Percentiles rank a stretch among this genome's conserved stretches.
Conservation (phyloP, 2,888 invertebrate genomes). For the Lacanobia wlatinum region DNA sequence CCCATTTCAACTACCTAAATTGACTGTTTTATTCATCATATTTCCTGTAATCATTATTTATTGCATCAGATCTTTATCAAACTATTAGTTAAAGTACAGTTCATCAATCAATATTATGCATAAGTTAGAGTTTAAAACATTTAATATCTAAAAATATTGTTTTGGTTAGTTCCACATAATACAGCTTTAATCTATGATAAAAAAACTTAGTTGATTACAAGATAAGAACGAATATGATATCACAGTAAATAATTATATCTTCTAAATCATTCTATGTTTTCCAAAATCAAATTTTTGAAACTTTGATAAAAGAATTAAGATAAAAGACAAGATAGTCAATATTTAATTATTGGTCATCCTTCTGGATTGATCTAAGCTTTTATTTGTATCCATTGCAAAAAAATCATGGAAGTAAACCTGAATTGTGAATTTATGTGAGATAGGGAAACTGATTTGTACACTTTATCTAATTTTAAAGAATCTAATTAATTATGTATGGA, state of each 20-base stretch:
- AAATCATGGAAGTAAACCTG: too few relatives aligned
- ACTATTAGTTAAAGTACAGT: neutral
- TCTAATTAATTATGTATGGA: neutral
- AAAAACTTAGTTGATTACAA: slow-evolving; percentile 4
- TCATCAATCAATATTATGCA: neutral
- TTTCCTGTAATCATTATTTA: neutral
- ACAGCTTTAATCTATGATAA: neutral
- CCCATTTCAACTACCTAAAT: neutral
- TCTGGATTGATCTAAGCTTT: neutral
- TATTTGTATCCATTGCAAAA: neutral
- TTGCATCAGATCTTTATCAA: slow-evolving; percentile 22
- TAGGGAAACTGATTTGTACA: too few relatives aligned
- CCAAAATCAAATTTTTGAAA: neutral
- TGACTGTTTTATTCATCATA: slow-evolving; percentile 4
- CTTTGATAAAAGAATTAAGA: slow-evolving; percentile 30
- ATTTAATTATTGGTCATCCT: neutral
- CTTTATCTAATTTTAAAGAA: neutral
- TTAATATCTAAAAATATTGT: neutral
- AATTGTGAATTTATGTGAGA: too few relatives aligned
- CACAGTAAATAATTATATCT: slow-evolving; percentile 6
- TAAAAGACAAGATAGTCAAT: slow-evolving; percentile 13
- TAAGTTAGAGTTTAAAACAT: neutral
- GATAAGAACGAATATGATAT: slow-evolving; percentile 12
- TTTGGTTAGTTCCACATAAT: neutral
- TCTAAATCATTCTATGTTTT: neutral